phyloP scores from a whole-genome alignment of 2,797 vertebrate genomes.

The Pseudochirops cupreus region DNA sequence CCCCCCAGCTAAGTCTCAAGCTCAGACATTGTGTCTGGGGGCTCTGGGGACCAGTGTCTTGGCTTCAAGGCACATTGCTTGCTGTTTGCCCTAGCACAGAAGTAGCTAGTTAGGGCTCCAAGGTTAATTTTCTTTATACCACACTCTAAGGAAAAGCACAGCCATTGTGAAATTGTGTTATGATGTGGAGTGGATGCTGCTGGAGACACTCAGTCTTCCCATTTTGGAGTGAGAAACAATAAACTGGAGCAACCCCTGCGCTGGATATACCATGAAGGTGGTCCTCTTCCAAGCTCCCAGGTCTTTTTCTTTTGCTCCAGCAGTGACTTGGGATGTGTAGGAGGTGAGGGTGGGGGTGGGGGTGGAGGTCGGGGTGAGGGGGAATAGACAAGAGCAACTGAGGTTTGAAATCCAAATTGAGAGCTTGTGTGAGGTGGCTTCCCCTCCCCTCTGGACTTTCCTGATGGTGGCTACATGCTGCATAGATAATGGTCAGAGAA shows the following conservation, averaged over 20 bases:
- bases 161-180: slow-evolving; percentile 15
- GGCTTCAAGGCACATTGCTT: background rate
- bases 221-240: background rate
- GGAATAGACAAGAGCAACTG: background rate
- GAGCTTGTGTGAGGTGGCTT: slow-evolving; percentile 11
- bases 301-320: background rate
- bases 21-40: background rate
- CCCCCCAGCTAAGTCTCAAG: background rate
- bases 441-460: background rate
- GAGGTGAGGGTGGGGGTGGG: background rate
- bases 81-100: background rate
- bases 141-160: slow-evolving; percentile 26
- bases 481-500: slow-evolving; percentile 8
- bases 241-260: background rate
- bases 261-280: too few species aligned
- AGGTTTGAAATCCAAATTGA: slow-evolving; percentile 39
- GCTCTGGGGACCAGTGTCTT: background rate
- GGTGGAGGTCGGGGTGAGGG: background rate
- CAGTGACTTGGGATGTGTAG: background rate
- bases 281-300: background rate
- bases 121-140: slow-evolving; percentile 20
- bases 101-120: background rate
- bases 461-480: background rate
- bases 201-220: slow-evolving; percentile 19
- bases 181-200: background rate